A percentile compares a stretch with the other conserved stretches of the same genome.
These are phyloP conservation scores for Sphaeramia orbicularis DNA, from an alignment of 2,797 vertebrate species.

Conservation along the genomic window DNA sequence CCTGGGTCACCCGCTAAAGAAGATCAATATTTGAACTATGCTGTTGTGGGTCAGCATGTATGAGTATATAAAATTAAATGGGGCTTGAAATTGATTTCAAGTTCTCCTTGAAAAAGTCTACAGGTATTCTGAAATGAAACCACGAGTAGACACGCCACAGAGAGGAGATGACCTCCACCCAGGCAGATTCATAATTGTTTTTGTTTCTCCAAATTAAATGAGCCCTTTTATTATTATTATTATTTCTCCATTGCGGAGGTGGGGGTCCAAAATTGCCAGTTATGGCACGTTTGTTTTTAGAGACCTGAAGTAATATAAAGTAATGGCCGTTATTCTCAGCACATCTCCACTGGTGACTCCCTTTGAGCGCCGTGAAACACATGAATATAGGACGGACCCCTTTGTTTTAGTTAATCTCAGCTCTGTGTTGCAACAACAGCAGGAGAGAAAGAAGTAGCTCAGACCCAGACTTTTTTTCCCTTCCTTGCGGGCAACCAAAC, in stretches of 20 bases:
- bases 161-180: slow-evolving; percentile 63
- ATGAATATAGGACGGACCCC: slow-evolving; percentile 42
- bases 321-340: slow-evolving; percentile 44
- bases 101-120: slow-evolving; percentile 72
- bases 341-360: slow-evolving; percentile 47
- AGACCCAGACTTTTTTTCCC: slow-evolving; percentile 24
- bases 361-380: slow-evolving; percentile 40
- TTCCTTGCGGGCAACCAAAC: slow-evolving; percentile 51
- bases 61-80: slow-evolving; percentile 81
- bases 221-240: slow-evolving; percentile 69
- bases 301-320: slow-evolving; percentile 56
- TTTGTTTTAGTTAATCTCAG: slow-evolving; percentile 54
- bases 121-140: slow-evolving; percentile 67
- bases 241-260: slow-evolving; percentile 53
- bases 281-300: slow-evolving; percentile 56
- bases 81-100: slow-evolving; percentile 85
- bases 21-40: slow-evolving; percentile 81
- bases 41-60: slow-evolving; percentile 72
- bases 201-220: slow-evolving; percentile 75
- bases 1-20: slow-evolving; percentile 62
- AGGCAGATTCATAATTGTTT: slow-evolving; percentile 66
- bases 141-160: slow-evolving; percentile 31
- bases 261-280: slow-evolving; percentile 43
- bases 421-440: slow-evolving; percentile 36
- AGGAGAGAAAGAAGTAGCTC: slow-evolving; percentile 6